These are phyloP conservation scores for Uloborus diversus DNA, from an alignment of 1,140 invertebrate genomes.

Conservation along the genomic window DNA sequence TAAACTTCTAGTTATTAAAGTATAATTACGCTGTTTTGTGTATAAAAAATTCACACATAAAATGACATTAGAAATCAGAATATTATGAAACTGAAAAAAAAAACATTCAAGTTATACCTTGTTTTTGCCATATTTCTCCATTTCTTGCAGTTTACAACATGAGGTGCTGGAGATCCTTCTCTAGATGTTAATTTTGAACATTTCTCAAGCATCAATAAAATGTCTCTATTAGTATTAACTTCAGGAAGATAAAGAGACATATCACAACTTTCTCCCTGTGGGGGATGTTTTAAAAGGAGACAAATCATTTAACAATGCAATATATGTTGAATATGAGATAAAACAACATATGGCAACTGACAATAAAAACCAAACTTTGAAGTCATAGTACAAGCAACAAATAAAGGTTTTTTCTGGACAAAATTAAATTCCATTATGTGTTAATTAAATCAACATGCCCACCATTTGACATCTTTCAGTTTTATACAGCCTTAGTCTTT, in stretches of 20 bases:
- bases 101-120: too few relatives aligned
- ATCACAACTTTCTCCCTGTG: conserved; percentile 89
- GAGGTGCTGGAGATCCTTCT: conserved; percentile 69
- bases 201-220: conserved; percentile 85
- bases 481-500: too few relatives aligned
- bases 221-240: conserved; percentile 84
- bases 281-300: background rate
- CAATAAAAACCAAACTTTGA: too few relatives aligned
- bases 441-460: too few relatives aligned
- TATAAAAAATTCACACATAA: background rate
- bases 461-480: too few relatives aligned
- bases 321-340: too few relatives aligned
- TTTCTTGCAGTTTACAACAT: conserved; percentile 71
- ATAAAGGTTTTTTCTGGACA: too few relatives aligned
- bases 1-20: background rate
- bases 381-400: too few relatives aligned
- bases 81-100: too few relatives aligned
- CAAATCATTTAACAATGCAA: too few relatives aligned
- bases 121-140: conserved; percentile 88
- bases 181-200: conserved; percentile 85
- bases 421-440: too few relatives aligned
- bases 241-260: conserved; percentile 89
- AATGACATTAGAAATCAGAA: background rate
- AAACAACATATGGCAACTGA: too few relatives aligned
- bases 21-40: background rate